Evolutionary conservation across 1,140 invertebrate genomes (phyloP), one percentile per base, ranked within the genome.

Genomic region (Nasonia longicornis): DNA sequence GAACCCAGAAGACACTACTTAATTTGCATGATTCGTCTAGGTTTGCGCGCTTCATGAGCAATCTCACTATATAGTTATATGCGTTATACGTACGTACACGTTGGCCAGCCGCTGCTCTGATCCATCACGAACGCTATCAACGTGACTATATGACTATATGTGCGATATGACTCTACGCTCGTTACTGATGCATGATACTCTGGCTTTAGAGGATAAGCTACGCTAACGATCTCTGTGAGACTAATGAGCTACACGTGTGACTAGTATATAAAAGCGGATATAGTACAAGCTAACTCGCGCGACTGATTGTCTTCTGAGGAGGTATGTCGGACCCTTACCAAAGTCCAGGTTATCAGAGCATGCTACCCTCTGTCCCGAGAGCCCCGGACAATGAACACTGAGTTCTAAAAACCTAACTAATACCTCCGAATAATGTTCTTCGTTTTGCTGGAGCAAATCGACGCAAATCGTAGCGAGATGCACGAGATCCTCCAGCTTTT

Each of bases 381-480:
- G 85, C 87, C 86, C 86, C 86, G 84, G 78, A 86, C 81, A 86
- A 86, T 85, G 29, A 86, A 89, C 88, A 91, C 84, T 89, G 85
- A 89, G 85, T 89, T 89, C 86, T 88, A 90, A 89, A 89, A 90
- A 90, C 88, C 87, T 86, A 88, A 89, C 92, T 93, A 91, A 91
- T 95, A 99, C 98, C 97, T 99, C 98, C 83, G 98, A 98, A 92
- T 99, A 99, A 91, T 99, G 98, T 90, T 99, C 98, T 92, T 99
- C 98, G 89, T 99, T 99, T 91, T 99, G 98, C 90, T 99, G 98
- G 67, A 99, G 91, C 14, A 99, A 93, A 90, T 99, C 98, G 63
- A 99, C 98, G 91, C 98, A 99, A 12, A 99, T 93, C 89, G 99
- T 98, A 20, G 98, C 97, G 73, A 99, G 93, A 88, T 97, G 97